phyloP scores from a whole-genome alignment of 2,888 invertebrate genomes.

The Chorisops tibialis region DNA sequence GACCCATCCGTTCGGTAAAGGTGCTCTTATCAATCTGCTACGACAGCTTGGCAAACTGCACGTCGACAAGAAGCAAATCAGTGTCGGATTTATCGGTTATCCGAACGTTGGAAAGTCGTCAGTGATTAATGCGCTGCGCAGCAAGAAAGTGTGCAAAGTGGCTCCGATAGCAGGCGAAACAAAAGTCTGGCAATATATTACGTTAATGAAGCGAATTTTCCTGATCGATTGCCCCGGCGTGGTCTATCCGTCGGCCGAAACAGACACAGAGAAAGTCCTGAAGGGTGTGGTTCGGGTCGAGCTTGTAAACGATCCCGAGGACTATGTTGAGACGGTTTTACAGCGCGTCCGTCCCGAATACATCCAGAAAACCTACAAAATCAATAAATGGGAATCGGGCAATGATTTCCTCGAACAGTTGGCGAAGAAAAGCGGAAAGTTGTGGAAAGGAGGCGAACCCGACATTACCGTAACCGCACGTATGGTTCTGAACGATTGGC shows the following conservation, averaged over 20 bases:
- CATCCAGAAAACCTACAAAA: slow-evolving; percentile 84
- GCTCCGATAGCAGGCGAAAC: slow-evolving; percentile 98
- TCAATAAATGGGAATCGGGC: slow-evolving; percentile 73
- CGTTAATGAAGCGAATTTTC: slow-evolving; percentile 94
- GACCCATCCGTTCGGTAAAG: slow-evolving; percentile 97
- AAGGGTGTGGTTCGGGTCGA: slow-evolving; percentile 98
- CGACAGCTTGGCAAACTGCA: slow-evolving; percentile 95
- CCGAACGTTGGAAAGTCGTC: slow-evolving; percentile 99
- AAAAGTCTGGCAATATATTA: slow-evolving; percentile 99
- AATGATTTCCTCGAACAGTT: slow-evolving; percentile 90
- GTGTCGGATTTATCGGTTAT: slow-evolving; percentile 98
- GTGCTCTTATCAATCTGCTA: slow-evolving; percentile 90
- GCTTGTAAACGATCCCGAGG: slow-evolving; percentile 88
- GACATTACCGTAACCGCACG: slow-evolving; percentile 83
- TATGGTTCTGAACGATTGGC: slow-evolving; percentile 98
- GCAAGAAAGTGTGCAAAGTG: slow-evolving; percentile 97
- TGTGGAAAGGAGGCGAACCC: slow-evolving; percentile 96
- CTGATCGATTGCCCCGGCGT: slow-evolving; percentile 98
- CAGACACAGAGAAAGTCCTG: slow-evolving; percentile 89
- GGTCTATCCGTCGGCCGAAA: slow-evolving; percentile 94
- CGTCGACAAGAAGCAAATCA: slow-evolving; percentile 95
- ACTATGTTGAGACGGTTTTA: slow-evolving; percentile 85
- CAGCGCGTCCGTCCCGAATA: slow-evolving; percentile 86
- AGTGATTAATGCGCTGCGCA: slow-evolving; percentile 91
- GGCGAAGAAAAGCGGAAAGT: slow-evolving; percentile 80